These are phyloP conservation scores for Melitaea athalia DNA, from an alignment of 2,888 invertebrate genomes.

Conservation along the genomic window DNA sequence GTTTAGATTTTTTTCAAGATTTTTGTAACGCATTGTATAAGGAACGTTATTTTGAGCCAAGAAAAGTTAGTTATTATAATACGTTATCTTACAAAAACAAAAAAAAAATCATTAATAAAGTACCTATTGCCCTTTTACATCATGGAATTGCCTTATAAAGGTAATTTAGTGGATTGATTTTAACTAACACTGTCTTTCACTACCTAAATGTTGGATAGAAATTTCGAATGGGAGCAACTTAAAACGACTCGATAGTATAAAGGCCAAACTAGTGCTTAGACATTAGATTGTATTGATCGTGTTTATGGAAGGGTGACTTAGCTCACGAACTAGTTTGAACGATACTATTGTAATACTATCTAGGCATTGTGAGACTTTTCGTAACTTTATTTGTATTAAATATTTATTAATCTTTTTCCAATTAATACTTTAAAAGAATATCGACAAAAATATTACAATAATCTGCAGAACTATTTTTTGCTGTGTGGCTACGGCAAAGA, in stretches of 20 bases:
- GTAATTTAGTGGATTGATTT: too few species aligned
- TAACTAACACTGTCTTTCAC: too few species aligned
- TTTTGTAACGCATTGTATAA: too few species aligned
- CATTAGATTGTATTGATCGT: slow-evolving; percentile 31
- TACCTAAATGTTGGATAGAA: not conserved
- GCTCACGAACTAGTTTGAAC: slow-evolving; percentile 22
- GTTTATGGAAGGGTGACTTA: slow-evolving; percentile 19
- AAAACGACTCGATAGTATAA: slow-evolving; percentile 1
- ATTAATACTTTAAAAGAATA: not conserved
- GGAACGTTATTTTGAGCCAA: too few species aligned
- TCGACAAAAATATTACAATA: too few species aligned
- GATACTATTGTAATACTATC: slow-evolving; percentile 13
- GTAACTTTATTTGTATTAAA: not conserved
- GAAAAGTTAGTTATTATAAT: too few species aligned
- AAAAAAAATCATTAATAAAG: too few species aligned
- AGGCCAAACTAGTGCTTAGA: slow-evolving; percentile 20
- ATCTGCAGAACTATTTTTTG: not conserved
- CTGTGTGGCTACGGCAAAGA: too few species aligned
- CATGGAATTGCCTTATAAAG: too few species aligned
- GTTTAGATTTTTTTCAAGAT: too few species aligned
- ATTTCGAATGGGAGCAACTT: not conserved
- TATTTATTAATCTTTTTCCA: not conserved
- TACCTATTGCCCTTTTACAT: too few species aligned
- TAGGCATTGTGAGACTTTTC: not conserved
- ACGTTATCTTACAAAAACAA: too few species aligned